Conservation (phyloP, 2,797 vertebrate genomes). For the Hipposideros larvatus region DNA sequence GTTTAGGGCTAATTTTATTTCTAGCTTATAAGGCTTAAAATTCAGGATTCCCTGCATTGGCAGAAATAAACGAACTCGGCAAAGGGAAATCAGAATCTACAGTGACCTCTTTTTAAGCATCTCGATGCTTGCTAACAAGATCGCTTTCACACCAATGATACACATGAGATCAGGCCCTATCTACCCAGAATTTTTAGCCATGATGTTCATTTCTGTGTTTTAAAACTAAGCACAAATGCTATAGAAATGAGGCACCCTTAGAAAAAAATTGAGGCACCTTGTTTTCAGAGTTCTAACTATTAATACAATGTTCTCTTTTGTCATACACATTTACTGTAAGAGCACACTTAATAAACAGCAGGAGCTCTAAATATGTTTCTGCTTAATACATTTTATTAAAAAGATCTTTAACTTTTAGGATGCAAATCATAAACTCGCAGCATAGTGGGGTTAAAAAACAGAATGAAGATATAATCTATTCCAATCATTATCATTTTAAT, state of each 20-base stretch:
- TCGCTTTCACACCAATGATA: not conserved
- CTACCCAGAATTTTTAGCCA: not conserved
- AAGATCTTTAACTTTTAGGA: constrained; percentile 56
- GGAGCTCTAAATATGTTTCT: constrained; percentile 52
- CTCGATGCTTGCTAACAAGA: constrained; percentile 20
- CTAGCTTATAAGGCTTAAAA: constrained; percentile 31
- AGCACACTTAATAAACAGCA: constrained; percentile 34
- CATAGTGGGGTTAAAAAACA: not conserved
- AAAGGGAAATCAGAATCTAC: not conserved
- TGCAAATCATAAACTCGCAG: constrained; percentile 45
- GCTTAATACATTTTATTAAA: constrained; percentile 52
- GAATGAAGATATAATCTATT: constrained; percentile 28
- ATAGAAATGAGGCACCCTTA: not conserved
- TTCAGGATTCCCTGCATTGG: constrained; percentile 20
- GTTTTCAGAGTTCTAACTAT: constrained; percentile 21
- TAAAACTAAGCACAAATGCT: constrained; percentile 7
- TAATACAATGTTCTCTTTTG: not conserved
- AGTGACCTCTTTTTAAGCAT: not conserved
- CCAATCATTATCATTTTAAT: constrained; percentile 55
- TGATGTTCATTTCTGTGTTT: not conserved
- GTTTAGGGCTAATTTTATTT: constrained; percentile 63
- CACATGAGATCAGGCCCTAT: not conserved
- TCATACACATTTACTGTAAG: constrained; percentile 11
- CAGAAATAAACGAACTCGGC: constrained; percentile 19
- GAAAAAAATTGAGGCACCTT: constrained; percentile 9